Percentiles rank a stretch among this genome's conserved stretches.
Evolutionary conservation across 2,888 invertebrate species (phyloP).

Genomic region (Serripes groenlandicus): DNA sequence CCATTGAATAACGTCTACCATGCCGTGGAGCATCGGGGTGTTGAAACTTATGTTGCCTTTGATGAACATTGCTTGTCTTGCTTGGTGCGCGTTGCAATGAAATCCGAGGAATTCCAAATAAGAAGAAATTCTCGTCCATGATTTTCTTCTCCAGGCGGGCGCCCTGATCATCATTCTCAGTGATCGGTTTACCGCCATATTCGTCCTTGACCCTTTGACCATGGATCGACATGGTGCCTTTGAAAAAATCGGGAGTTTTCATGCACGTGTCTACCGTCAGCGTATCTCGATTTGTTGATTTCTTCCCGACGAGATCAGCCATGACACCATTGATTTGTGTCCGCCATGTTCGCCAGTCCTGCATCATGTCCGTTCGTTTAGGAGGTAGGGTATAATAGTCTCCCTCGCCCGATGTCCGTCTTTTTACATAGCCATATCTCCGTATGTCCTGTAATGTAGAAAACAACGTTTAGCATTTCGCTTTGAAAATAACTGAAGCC

Average conservation of each 20-base stretch:
- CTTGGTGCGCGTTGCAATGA: conserved; percentile 13
- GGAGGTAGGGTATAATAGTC: conserved; percentile 40
- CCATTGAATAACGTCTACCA: too few species aligned
- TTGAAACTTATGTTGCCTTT: too few species aligned
- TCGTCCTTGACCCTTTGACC: conserved; percentile 41
- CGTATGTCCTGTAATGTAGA: not conserved
- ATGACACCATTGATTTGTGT: conserved; percentile 24
- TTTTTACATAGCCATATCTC: not conserved
- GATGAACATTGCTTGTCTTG: too few species aligned
- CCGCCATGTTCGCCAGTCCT: conserved; percentile 46
- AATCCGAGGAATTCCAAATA: conserved; percentile 50
- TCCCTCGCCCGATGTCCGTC: not conserved
- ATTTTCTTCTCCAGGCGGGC: conserved; percentile 35
- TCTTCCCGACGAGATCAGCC: conserved; percentile 10
- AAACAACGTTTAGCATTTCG: not conserved
- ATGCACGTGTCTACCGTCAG: conserved; percentile 14
- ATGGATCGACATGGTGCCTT: conserved; percentile 32
- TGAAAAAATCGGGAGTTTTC: conserved; percentile 48
- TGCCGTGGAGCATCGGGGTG: too few species aligned
- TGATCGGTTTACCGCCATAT: conserved; percentile 29
- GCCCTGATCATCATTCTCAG: conserved; percentile 26
- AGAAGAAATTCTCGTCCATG: conserved; percentile 50
- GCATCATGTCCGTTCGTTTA: conserved; percentile 16
- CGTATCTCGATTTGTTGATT: not conserved
- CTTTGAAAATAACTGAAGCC: not conserved